phyloP scores from a whole-genome alignment of 2,888 invertebrate genomes.

The Phyllotreta cruciferae region DNA sequence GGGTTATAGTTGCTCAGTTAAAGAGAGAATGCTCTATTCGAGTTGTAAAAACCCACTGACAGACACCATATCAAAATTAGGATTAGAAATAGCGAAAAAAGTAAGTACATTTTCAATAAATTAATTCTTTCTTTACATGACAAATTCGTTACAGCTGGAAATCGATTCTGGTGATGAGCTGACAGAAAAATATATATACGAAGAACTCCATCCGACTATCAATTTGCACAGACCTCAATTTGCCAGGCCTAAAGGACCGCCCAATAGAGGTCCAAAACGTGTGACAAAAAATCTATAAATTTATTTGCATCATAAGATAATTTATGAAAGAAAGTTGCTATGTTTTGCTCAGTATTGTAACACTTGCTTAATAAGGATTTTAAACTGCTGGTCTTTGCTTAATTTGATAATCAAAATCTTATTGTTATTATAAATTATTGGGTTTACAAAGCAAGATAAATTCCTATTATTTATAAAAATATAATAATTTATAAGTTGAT shows the following conservation, averaged over 20 bases:
- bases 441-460: no score
- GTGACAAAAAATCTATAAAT: constrained; percentile 73
- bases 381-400: no score
- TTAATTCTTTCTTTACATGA: background rate
- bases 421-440: no score
- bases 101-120: constrained; percentile 63
- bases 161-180: constrained; percentile 90
- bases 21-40: constrained; percentile 98
- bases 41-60: constrained; percentile 95
- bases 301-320: background rate
- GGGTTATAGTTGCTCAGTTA: constrained; percentile 93
- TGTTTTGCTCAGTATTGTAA: no score
- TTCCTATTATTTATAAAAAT: no score
- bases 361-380: no score
- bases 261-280: constrained; percentile 89
- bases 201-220: constrained; percentile 93
- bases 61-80: constrained; percentile 79
- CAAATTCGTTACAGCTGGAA: constrained; percentile 72
- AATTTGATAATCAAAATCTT: no score
- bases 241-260: constrained; percentile 96
- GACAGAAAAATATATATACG: constrained; percentile 87
- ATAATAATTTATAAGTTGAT: no score
- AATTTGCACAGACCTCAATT: constrained; percentile 89
- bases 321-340: no score
- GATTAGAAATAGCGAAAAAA: constrained; percentile 84